A percentile compares a stretch with the other conserved stretches of the same genome.
phyloP scores from a whole-genome alignment of 2,888 invertebrate genomes.

The Tubulanus polymorphus region DNA sequence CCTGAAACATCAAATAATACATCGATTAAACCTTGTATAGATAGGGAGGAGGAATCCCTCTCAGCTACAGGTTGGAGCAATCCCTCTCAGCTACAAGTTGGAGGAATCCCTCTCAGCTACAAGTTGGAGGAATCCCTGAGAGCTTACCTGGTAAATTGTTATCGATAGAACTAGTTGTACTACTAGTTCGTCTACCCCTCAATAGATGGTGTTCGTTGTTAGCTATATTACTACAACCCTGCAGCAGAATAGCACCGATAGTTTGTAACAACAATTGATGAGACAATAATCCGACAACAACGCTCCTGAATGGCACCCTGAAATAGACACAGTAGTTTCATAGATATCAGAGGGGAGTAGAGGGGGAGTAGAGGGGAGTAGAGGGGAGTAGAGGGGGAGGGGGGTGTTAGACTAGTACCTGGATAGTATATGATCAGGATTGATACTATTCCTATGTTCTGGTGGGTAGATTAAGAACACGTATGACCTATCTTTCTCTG shows the following conservation, averaged over 20 bases:
- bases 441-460: constrained; percentile 37
- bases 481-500: constrained; percentile 76
- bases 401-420: too few species aligned
- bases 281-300: constrained; percentile 83
- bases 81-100: too few species aligned
- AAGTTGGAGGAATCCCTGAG: too few species aligned
- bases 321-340: constrained; percentile 13
- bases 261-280: constrained; percentile 91
- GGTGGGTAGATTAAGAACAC: constrained; percentile 79
- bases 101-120: too few species aligned
- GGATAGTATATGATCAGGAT: constrained; percentile 43
- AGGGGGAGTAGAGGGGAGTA: too few species aligned
- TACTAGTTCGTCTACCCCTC: too few species aligned
- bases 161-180: too few species aligned
- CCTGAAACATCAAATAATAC: constrained; percentile 28
- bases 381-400: too few species aligned
- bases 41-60: too few species aligned
- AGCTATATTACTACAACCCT: constrained; percentile 59
- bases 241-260: constrained; percentile 79
- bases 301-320: constrained; percentile 79
- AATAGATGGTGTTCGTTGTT: constrained; percentile 18
- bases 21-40: background rate
- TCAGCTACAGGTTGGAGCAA: too few species aligned
- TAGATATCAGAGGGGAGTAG: too few species aligned
- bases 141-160: too few species aligned